Evolutionary conservation across 2,797 vertebrate genomes (phyloP).

Genomic region (Synaphobranchus kaupii): DNA sequence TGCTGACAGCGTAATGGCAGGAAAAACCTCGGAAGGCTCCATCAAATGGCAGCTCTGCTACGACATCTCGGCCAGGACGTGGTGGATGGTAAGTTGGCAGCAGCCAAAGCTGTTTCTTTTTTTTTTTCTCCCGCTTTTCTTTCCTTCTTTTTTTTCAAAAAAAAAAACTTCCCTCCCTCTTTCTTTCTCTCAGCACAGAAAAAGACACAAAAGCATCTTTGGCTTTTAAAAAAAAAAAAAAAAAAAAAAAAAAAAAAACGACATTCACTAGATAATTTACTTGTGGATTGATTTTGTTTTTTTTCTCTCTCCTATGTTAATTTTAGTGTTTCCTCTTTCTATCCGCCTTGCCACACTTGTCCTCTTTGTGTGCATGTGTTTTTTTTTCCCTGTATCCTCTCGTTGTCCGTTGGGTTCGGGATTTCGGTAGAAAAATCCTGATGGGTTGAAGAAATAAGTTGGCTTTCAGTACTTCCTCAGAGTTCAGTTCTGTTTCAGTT

Average conservation of each 20-base stretch:
- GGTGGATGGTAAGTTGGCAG: constrained; percentile 99
- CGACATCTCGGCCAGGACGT: constrained; percentile 99
- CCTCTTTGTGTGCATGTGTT: constrained; percentile 54
- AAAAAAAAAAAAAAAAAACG: constrained; percentile 39
- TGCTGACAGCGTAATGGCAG: constrained; percentile 98
- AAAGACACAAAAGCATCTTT: constrained; percentile 76
- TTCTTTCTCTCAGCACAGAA: constrained; percentile 45
- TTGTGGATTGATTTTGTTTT: constrained; percentile 71
- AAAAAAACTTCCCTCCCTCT: constrained; percentile 71
- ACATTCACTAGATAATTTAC: constrained; percentile 84
- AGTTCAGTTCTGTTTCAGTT: constrained; percentile 11
- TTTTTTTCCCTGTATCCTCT: constrained; percentile 36
- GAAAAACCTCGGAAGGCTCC: constrained; percentile 95
- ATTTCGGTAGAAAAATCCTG: constrained; percentile 42
- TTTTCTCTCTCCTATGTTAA: constrained; percentile 43
- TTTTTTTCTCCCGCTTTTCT: constrained; percentile 63
- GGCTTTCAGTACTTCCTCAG: constrained; percentile 25
- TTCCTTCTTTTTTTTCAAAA: constrained; percentile 82
- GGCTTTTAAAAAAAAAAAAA: constrained; percentile 53
- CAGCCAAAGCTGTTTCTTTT: constrained; percentile 74
- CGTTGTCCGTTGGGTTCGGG: constrained; percentile 39
- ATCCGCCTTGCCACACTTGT: constrained; percentile 75
- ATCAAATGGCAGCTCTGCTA: constrained; percentile 99
- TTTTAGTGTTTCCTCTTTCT: constrained; percentile 73
- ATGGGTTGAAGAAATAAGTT: constrained; percentile 24